Percentiles rank a stretch among this genome's conserved stretches.
phyloP scores from a whole-genome alignment of 2,888 invertebrate species.

The Lasioglossum calceatum region DNA sequence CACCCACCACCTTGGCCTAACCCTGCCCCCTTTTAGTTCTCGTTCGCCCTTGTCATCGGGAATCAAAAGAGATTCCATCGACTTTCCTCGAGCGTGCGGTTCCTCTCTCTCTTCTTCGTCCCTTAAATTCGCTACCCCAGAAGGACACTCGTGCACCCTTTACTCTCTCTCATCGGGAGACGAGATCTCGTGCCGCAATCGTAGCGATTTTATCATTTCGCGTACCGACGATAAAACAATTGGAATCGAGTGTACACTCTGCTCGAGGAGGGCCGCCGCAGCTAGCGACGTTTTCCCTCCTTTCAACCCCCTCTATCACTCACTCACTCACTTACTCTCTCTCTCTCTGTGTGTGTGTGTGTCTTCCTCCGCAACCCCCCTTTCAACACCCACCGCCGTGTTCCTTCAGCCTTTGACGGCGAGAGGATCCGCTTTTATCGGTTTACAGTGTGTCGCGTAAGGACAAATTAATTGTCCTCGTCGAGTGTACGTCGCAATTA shows the following conservation, averaged over 20 bases:
- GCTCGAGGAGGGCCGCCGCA: conserved; percentile 13
- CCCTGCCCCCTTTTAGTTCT: conserved; percentile 14
- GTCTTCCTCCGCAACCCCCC: background rate
- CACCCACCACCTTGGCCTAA: conserved; percentile 22
- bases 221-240: conserved; percentile 36
- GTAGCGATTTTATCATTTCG: conserved; percentile 51
- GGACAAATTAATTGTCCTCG: conserved; percentile 49
- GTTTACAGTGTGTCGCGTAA: conserved; percentile 45
- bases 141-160: conserved; percentile 36
- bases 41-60: conserved; percentile 49
- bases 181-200: conserved; percentile 24
- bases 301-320: background rate
- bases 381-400: background rate
- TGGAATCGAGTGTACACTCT: conserved; percentile 40
- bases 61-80: conserved; percentile 67
- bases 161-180: conserved; percentile 4
- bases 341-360: background rate
- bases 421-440: conserved; percentile 41
- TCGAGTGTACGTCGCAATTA: conserved; percentile 45
- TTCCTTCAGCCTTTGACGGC: conserved; percentile 34
- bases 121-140: conserved; percentile 54
- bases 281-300: conserved; percentile 34
- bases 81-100: conserved; percentile 54
- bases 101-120: conserved; percentile 42
- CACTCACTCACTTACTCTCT: no score